Percentiles rank a stretch among this genome's conserved stretches.
Conservation (phyloP, 2,797 vertebrate genomes). For the Sternotherus odoratus region DNA sequence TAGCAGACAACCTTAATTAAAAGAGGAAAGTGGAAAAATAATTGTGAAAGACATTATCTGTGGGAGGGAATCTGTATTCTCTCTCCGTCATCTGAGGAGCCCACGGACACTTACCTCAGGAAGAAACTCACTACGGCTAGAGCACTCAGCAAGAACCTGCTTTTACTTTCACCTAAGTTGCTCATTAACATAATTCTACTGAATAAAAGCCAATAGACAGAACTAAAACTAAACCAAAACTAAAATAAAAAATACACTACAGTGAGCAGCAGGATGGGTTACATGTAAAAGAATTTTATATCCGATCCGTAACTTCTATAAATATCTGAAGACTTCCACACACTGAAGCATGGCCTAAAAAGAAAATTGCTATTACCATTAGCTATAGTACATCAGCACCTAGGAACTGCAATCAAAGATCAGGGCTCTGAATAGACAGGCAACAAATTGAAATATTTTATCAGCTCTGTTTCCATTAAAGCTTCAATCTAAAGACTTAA, state of each 20-base stretch:
- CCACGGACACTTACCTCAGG: background rate
- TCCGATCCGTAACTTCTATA: background rate
- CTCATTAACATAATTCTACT: background rate
- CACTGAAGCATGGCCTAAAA: background rate
- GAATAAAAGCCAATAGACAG: background rate
- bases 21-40: background rate
- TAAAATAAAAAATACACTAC: too few species aligned
- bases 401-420: background rate
- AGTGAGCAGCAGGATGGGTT: background rate
- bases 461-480: background rate
- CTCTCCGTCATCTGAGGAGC: background rate
- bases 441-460: background rate
- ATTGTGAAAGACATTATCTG: background rate
- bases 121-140: background rate
- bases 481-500: background rate
- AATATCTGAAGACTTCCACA: background rate
- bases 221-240: background rate
- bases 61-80: background rate
- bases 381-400: background rate
- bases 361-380: background rate
- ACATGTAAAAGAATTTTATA: background rate
- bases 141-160: background rate
- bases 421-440: background rate
- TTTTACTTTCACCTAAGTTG: background rate
- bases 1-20: background rate